Percentiles rank a stretch among this genome's conserved stretches.
phyloP scores from a whole-genome alignment of 2,113 vertebrate genomes.

The Coreoperca whiteheadi region DNA sequence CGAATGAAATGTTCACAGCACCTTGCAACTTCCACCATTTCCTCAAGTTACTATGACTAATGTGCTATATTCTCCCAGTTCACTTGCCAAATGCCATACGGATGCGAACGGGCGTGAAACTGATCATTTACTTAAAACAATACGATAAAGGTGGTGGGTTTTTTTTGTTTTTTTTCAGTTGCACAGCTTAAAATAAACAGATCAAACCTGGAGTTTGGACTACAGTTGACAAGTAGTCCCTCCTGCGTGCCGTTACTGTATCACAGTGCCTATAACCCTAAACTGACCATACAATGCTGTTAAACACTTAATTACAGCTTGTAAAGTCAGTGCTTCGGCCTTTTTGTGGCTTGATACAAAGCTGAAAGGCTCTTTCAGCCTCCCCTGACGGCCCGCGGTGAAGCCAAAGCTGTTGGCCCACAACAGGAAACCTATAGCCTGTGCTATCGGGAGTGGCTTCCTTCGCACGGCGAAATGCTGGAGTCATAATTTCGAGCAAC shows the following conservation, averaged over 20 bases:
- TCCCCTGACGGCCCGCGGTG: conserved; percentile 76
- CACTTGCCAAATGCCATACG: background rate
- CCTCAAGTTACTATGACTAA: background rate
- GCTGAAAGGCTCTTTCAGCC: conserved; percentile 49
- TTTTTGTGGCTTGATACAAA: background rate
- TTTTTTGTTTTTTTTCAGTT: background rate
- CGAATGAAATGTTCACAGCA: background rate
- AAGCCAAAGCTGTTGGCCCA: conserved; percentile 84
- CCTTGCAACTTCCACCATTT: background rate
- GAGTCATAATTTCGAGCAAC: conserved; percentile 89
- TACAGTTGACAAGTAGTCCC: background rate
- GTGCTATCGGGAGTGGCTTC: conserved; percentile 94
- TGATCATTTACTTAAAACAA: background rate
- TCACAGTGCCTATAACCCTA: background rate
- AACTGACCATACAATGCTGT: background rate
- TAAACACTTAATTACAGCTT: background rate
- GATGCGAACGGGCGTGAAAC: background rate
- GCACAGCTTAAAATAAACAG: background rate
- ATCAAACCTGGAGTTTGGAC: background rate
- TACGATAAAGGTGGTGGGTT: background rate
- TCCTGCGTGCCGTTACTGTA: background rate
- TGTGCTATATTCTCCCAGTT: too few species aligned
- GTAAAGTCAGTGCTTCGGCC: background rate
- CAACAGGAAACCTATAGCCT: conserved; percentile 94
- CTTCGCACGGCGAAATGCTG: conserved; percentile 88